Base-by-base conservation (phyloP, 2,113 vertebrate genomes). In the Dunckerocampus dactyliophorus region DNA sequence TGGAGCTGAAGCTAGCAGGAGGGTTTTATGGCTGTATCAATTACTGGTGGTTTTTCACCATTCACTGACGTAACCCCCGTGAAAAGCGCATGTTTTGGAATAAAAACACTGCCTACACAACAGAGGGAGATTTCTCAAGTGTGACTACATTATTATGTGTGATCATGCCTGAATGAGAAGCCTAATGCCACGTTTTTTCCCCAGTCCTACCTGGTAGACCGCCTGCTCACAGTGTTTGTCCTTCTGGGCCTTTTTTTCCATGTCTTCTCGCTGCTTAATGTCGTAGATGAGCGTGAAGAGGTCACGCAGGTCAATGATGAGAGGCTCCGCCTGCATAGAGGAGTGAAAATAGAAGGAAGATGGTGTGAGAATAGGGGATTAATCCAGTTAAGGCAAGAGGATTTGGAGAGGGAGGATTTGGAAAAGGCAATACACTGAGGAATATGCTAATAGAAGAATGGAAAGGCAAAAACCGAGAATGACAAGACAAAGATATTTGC, bases 241-340 rank as follows among this genome's bases (percentile, higher is more conserved):
- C 87, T 97, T 98, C 86, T 96, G 94, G 74, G 94, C 93, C 88
- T 98, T 98, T 89, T 97, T 98, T 89, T 98, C 95, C 86, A 95
- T 80, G 85, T 99, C 96, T 90, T 99, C 95, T 69, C 95, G 92
- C 86, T 98, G 95, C 80, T 97, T 99, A 86, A 99, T 91, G 88
- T 99, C 96, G 19, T 95, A 97, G 85, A 99, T 95, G 77, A 99
- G 95, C 62, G 97, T 97, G 89, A 99, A 99, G 77, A 99, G 94
- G 89, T 99, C 96, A 72, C 95, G 85, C 79, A 99, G 90, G 89
- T 99, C 96, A 82, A 99, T 89, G 80, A 99, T 99, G 65, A 99
- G 94, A 67, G 95, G 94, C 85, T 98, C 95, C 28, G 96, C 96
- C 96, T 99, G 72, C 37, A 64, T 19, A 0, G 19, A 59, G 74